phyloP scores from a whole-genome alignment of 1,140 invertebrate species.

The Brachionus asplanchnoidis region DNA sequence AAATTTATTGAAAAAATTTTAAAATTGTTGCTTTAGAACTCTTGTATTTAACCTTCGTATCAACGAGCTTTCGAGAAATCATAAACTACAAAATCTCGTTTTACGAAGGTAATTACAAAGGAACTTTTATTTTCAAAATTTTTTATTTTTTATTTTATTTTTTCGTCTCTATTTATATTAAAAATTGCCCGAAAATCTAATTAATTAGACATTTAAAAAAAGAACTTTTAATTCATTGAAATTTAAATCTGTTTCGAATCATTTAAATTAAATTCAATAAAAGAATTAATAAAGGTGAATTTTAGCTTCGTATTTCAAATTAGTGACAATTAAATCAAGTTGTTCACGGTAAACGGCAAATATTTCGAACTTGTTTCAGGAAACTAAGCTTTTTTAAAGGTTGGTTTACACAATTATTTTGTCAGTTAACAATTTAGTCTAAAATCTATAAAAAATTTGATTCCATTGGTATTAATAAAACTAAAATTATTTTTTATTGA shows the following conservation, averaged over 20 bases:
- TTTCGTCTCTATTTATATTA: conserved; percentile 12
- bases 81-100: conserved; percentile 39
- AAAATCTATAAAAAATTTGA: not conserved
- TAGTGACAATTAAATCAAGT: not conserved
- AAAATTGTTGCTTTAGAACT: not conserved
- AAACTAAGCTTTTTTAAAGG: not conserved
- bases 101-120: conserved; percentile 40
- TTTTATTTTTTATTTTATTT: not conserved
- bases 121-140: not conserved
- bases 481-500: not conserved
- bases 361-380: conserved; percentile 31
- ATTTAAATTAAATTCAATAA: conserved; percentile 10
- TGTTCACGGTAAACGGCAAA: not conserved
- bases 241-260: conserved; percentile 32
- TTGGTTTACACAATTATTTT: not conserved
- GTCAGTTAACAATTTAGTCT: not conserved
- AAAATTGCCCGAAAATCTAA: not conserved
- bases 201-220: conserved; percentile 17
- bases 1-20: not conserved
- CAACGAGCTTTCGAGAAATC: conserved; percentile 35
- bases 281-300: conserved; percentile 10
- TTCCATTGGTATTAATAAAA: conserved; percentile 15
- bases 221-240: not conserved
- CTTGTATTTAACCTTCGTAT: conserved; percentile 42
- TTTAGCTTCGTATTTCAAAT: not conserved